phyloP scores from a whole-genome alignment of 2,113 vertebrate species.

The Lophochroa leadbeateri region DNA sequence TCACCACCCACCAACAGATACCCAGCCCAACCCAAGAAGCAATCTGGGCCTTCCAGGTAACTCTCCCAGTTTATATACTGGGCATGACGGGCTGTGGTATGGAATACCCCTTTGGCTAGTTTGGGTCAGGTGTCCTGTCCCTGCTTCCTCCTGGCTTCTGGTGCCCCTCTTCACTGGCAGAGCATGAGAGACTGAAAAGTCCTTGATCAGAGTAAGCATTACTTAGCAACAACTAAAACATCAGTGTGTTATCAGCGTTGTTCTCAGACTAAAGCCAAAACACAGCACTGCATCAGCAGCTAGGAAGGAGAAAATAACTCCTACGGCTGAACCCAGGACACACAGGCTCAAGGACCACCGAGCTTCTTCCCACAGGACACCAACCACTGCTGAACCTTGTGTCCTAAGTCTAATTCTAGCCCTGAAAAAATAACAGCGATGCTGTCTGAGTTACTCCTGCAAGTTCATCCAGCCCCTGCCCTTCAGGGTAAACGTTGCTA shows the following conservation, averaged over 20 bases:
- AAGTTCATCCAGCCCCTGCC: not conserved
- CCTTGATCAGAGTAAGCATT: no score
- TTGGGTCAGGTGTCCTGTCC: not conserved
- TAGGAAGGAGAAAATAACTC: no score
- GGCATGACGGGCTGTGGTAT: not conserved
- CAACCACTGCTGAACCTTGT: not conserved
- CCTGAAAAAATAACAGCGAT: not conserved
- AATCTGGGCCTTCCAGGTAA: not conserved
- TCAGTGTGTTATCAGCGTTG: no score
- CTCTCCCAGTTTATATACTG: not conserved
- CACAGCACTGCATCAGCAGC: no score
- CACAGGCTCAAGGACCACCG: not conserved
- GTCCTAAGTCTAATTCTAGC: not conserved
- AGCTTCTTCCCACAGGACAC: not conserved
- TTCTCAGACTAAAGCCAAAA: no score
- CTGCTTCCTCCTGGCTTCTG: not conserved
- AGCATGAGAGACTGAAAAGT: no score
- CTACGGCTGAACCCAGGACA: not conserved
- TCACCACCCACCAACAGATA: not conserved
- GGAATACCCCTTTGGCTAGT: not conserved
- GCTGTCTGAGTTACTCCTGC: not conserved
- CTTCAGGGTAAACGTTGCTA: not conserved
- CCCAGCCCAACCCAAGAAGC: not conserved
- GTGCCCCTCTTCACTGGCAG: no score
- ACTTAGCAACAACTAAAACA: no score